Percentiles rank a stretch among this genome's conserved stretches.
phyloP scores from a whole-genome alignment of 2,888 invertebrate species.

The Andrena minutula region DNA sequence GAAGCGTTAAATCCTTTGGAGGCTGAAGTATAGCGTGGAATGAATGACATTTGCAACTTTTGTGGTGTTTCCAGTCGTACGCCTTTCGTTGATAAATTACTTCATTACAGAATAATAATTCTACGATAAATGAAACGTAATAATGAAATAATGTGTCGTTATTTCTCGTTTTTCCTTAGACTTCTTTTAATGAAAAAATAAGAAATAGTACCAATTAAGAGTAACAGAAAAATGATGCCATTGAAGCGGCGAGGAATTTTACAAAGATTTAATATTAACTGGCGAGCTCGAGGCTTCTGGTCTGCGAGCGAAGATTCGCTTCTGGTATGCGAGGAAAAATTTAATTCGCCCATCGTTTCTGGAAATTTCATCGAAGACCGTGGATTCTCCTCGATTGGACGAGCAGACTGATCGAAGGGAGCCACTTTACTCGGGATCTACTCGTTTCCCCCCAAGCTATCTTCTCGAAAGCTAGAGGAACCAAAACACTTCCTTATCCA shows the following conservation, averaged over 20 bases:
- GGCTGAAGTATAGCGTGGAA: too few relatives aligned
- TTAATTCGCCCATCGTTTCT: slow-evolving; percentile 16
- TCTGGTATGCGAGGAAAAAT: slow-evolving; percentile 11
- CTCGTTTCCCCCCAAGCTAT: not conserved
- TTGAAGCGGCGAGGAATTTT: not conserved
- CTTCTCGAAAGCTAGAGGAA: not conserved
- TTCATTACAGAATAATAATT: too few relatives aligned
- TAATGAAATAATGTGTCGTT: too few relatives aligned
- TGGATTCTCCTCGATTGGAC: slow-evolving; percentile 3
- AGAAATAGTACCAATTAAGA: too few relatives aligned
- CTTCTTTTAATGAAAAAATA: too few relatives aligned
- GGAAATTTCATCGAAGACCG: slow-evolving; percentile 3
- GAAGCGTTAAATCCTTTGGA: too few relatives aligned
- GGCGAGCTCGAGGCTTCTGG: not conserved
- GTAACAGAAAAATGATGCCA: too few relatives aligned
- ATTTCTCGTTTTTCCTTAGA: too few relatives aligned
- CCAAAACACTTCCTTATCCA: not conserved
- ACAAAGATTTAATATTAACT: slow-evolving; percentile 8
- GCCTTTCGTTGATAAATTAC: too few relatives aligned
- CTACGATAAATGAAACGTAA: too few relatives aligned
- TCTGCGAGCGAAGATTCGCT: not conserved
- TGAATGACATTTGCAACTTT: too few relatives aligned
- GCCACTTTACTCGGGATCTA: not conserved
- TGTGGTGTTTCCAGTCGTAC: too few relatives aligned
- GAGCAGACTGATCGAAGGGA: slow-evolving; percentile 16